Evolutionary conservation across 2,888 invertebrate genomes (phyloP), one percentile per base, ranked within the genome.

Genomic region (Griposia aprilina): DNA sequence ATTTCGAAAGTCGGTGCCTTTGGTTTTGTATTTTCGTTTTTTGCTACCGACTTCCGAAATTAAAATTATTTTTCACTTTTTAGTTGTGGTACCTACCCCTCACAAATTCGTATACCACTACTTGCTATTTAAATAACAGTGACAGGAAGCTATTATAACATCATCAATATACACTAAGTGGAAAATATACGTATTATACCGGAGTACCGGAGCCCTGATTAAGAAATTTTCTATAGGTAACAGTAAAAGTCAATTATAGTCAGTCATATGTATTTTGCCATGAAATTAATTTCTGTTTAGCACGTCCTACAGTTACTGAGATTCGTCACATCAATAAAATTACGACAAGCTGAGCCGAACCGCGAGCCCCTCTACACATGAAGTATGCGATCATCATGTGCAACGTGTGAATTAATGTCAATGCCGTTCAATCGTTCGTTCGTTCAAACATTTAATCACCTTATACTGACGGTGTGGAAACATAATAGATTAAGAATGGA

Each of bases 391-490:
- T n/a, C 66, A 30, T 11, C 23, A 30, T 23, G 67, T 71, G 66
- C 71, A 67, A 63, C 11, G 36, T 69, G 20, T 69, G 20, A 59
- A 69, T 69, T 69, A 69, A 36, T 69, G 36, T 55, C 69, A 69
- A 69, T 69, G 57, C n/a, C n/a, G 17, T n/a, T 10, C 30, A 36
- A 36, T 36, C 30, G 30, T 36, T 36, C 30, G 30, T 36, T 36
- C 30, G 30, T 36, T 36, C 30, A 36, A 36, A 20, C 17, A 69
- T 17, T 11, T 11, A 57, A 63, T 41, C 45, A 10, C 23, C 30
- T 66, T 45, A 10, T 15, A 71, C 26, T 23, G 26, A 45, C 66
- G 23, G 15, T 10, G 23, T 45, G 30, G 23, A 66, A 66, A 13
- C 66, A 57, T 57, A n/a, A 20, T 57, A 36, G 17, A 57, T 69